phyloP scores from a whole-genome alignment of 2,888 invertebrate genomes.

The Rotaria macrura region DNA sequence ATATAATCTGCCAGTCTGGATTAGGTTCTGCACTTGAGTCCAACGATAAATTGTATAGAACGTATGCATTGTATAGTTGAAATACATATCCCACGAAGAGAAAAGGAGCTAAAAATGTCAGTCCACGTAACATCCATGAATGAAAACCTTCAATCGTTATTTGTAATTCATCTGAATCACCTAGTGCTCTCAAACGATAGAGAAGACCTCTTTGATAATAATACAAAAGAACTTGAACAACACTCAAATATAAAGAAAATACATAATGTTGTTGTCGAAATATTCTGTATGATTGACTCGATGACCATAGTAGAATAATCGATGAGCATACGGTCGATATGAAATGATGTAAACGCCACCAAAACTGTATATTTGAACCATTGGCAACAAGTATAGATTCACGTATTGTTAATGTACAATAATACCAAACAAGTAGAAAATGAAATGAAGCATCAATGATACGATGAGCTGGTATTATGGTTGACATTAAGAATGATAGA shows the following conservation, averaged over 20 bases:
- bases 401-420: not conserved
- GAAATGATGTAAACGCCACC: conserved; percentile 85
- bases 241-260: conserved; percentile 39
- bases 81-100: conserved; percentile 73
- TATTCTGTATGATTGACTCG: conserved; percentile 17
- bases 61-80: conserved; percentile 86
- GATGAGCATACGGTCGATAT: conserved; percentile 90
- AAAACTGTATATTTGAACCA: not conserved
- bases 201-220: conserved; percentile 82
- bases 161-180: conserved; percentile 95
- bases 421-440: not conserved
- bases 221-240: conserved; percentile 87
- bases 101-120: conserved; percentile 89
- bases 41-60: conserved; percentile 63
- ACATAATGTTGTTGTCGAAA: conserved; percentile 28
- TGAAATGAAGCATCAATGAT: not conserved
- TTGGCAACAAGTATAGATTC: not conserved
- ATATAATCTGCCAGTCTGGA: conserved; percentile 68
- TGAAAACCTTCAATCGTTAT: conserved; percentile 97
- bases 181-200: conserved; percentile 72
- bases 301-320: conserved; percentile 76
- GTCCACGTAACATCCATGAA: conserved; percentile 98
- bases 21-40: conserved; percentile 65
- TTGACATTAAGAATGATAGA: conserved; percentile 58
- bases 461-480: conserved; percentile 68